Percentiles rank a stretch among this genome's conserved stretches.
Evolutionary conservation across 2,888 invertebrate species (phyloP).

Genomic region (Drepanosiphum platanoidis): DNA sequence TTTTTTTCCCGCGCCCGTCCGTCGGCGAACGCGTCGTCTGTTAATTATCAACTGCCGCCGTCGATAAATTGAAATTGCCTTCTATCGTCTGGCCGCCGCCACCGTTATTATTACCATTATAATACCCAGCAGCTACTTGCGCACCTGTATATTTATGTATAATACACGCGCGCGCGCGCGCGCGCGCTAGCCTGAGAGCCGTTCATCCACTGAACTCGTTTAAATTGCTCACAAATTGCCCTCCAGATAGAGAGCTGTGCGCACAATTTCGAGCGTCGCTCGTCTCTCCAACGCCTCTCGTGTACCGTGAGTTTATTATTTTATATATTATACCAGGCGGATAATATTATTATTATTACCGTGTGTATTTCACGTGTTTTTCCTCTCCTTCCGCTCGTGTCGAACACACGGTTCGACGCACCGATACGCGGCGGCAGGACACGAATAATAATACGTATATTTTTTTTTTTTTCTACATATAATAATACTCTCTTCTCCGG

Average conservation of each 20-base stretch:
- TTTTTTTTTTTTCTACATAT: too few species aligned
- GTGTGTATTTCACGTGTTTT: constrained; percentile 7
- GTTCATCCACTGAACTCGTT: constrained; percentile 47
- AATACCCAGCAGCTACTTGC: constrained; percentile 55
- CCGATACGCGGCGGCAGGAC: not conserved
- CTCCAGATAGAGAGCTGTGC: constrained; percentile 36
- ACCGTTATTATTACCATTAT: constrained; percentile 15
- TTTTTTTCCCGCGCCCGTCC: too few species aligned
- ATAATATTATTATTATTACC: constrained; percentile 7
- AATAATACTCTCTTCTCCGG: not conserved
- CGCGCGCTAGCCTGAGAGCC: constrained; percentile 35
- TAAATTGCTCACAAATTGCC: constrained; percentile 52
- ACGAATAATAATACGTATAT: not conserved
- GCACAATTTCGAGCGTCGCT: constrained; percentile 50
- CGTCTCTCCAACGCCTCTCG: not conserved
- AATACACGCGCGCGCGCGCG: not conserved
- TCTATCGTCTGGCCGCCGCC: constrained; percentile 36
- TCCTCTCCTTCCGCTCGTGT: not conserved
- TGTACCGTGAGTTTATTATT: not conserved
- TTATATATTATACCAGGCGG: not conserved
- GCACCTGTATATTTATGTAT: constrained; percentile 31
- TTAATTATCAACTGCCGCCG: constrained; percentile 47
- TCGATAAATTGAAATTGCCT: constrained; percentile 58
- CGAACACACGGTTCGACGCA: not conserved
- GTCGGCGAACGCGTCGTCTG: constrained; percentile 35